Base-by-base conservation (phyloP, 2,113 vertebrate genomes). In the Amphiprion percula region DNA sequence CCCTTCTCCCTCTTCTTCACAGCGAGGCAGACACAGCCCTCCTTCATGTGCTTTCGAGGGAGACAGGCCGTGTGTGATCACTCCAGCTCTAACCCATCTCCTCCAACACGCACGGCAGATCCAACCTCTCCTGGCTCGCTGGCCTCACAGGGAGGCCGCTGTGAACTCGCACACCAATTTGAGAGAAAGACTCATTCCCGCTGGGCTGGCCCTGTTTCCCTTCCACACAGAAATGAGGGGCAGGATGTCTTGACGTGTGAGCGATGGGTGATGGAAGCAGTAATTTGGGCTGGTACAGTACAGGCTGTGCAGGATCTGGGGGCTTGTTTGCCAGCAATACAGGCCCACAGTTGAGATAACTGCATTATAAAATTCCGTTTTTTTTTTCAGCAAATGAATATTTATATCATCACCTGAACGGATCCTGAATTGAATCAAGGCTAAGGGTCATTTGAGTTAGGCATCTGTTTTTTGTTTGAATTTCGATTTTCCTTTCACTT, bases 121-220 rank as follows among this genome's bases (percentile, higher is more conserved):
- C 73, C 70, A 67, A 74, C 87, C 84, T 84, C 89, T 80, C 72
- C 80, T 71, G 71, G 88, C 87, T 88, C 50, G 33, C 75, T 68
- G 79, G 88, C 82, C 78, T 91, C 87, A 66, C 78, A 67, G 90
- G 83, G 69, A 86, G 87, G 66, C 72, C 60, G 60, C 82, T 63
- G 85, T 84, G 83, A 91, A 90, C 91, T 81, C 53, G 6, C 65
- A 58, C 84, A 83, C 76, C 88, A 90, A 89, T 92, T 91, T 91
- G 78, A 89, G 86, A 74, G 84, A 83, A 78, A 83, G 85, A 52
- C 71, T 83, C 60, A 50, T 83, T 85, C 88, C 86, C 19, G 70
- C 80, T 80, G 82, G 10, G 82, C 65, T 68, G 77, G 75, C 68
- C 82, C 85, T 80, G 84, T 86, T 89, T 85, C 77, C 85, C 60